These are phyloP conservation scores for Epistrophella euchroma DNA, from an alignment of 2,888 invertebrate genomes.

Conservation along the genomic window DNA sequence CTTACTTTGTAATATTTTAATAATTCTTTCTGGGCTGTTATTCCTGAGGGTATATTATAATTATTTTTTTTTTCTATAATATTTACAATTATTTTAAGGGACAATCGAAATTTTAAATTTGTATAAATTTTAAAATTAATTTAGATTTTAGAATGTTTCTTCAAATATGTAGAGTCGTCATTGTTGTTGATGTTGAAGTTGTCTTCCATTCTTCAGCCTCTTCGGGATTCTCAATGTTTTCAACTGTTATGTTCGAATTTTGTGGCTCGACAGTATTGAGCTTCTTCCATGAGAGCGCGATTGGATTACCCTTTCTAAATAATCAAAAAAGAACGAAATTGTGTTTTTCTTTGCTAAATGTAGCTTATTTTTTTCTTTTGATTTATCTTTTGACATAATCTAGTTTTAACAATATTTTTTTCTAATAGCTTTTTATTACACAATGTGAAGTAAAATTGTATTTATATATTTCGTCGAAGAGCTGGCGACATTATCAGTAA, in stretches of 20 bases:
- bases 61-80: background rate
- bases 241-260: constrained; percentile 67
- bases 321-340: constrained; percentile 52
- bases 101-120: background rate
- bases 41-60: constrained; percentile 43
- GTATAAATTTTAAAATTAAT: background rate
- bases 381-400: constrained; percentile 20
- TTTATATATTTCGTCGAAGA: constrained; percentile 39
- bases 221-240: constrained; percentile 72
- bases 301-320: constrained; percentile 76
- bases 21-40: constrained; percentile 19
- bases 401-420: constrained; percentile 26
- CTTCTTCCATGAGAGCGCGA: constrained; percentile 78
- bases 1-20: constrained; percentile 27
- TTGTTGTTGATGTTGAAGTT: constrained; percentile 77
- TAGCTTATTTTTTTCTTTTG: constrained; percentile 43
- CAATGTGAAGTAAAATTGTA: constrained; percentile 69
- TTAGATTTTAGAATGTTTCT: background rate
- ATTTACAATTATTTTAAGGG: constrained; percentile 10
- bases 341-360: constrained; percentile 47
- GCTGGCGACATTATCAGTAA: background rate
- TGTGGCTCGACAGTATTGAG: constrained; percentile 77
- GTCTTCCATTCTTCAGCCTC: constrained; percentile 54
- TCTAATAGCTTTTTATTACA: constrained; percentile 37
- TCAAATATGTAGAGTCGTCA: constrained; percentile 79